Evolutionary conservation across 2,797 vertebrate species (phyloP), one percentile per base, ranked within the genome.

Genomic region (Channallabes apus): DNA sequence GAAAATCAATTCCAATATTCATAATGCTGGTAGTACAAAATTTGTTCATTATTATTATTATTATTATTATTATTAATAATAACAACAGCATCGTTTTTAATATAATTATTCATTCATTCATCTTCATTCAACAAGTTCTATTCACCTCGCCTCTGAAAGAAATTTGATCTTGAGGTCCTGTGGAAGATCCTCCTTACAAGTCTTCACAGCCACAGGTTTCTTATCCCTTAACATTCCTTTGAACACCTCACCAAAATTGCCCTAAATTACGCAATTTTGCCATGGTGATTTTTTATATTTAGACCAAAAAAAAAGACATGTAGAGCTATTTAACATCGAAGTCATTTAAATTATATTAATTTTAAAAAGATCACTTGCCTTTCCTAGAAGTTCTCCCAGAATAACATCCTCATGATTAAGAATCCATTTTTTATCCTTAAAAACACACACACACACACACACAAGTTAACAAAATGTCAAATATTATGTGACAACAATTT

Each of bases 101-200:
- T 29, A 18, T 32, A 65, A 76, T 61, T 76, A 67, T 51, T 38
- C 3, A 35, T n/a, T n/a, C n/a, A n/a, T n/a, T n/a, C n/a, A n/a
- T n/a, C n/a, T n/a, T n/a, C n/a, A 67, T 51, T 38, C 4, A 35
- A n/a, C 61, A 79, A 62, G n/a, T 5, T 35, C 27, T 11, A 29
- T 27, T 86, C 58, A 97, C 97, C 97, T 97, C 91, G 98, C 98
- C 93, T 99, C 98, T 77, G 98, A 98, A 86, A 99, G 95, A 93
- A 99, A 99, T 90, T 98, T 96, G 91, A 98, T 98, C 96, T 99
- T 99, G 88, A 99, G 87, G 88, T 99, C 98, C 90, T 98, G 97
- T 88, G 97, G 97, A 91, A 99, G 95, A 93, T 98, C 97, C 94
- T 99, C 98, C 94, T 99, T 99, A 91, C 98, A 99, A 0, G 98